Base-by-base conservation (phyloP, 1,140 invertebrate genomes). In the Tetranychus urticae region DNA sequence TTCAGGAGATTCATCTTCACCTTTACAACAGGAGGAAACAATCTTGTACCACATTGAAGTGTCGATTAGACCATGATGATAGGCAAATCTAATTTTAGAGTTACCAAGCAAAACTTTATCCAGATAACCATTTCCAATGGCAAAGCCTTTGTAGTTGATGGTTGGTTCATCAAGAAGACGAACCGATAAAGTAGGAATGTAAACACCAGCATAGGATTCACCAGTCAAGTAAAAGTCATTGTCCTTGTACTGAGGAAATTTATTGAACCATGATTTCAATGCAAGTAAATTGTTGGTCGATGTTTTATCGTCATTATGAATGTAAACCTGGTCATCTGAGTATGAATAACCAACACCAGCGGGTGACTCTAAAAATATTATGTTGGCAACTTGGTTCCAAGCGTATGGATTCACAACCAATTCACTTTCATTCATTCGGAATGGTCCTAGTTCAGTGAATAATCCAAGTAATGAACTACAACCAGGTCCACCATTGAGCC, bases 301-400 rank as follows among this genome's bases (percentile, higher is more conserved):
- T 33, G 66, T 59, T 57, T 62, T 34, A 64, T 77, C 73, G 70
- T 79, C 78, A 67, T 73, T 68, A 37, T 75, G 76, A 1, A 67
- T 72, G 62, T 73, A 75, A 56, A 76, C 72, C 56, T 71, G 70
- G 64, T 76, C 71, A 34, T 67, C 65, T n/a, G 74, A 69, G 66
- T 79, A 79, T 1, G 77, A 79, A 63, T 71, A 79, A 2, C 78
- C 78, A 56, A 80, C 78, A 62, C 78, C 76, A 39, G 73, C 73
- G 58, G 78, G 78, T 3, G 78, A 70, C 66, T 79, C 78, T 45
- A 79, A 66, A 66, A 75, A 79, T 13, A 79, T 62, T 35, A 93
- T 85, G 69, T 86, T 90, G 47, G 86, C 84, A 62, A 83, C 82
- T 59, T 67, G 71, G 63, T 77, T 77, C 77, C 77, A 78, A 56